Evolutionary conservation across 2,888 invertebrate genomes (phyloP), one percentile per base, ranked within the genome.

Genomic region (Rhamnusium bicolor): DNA sequence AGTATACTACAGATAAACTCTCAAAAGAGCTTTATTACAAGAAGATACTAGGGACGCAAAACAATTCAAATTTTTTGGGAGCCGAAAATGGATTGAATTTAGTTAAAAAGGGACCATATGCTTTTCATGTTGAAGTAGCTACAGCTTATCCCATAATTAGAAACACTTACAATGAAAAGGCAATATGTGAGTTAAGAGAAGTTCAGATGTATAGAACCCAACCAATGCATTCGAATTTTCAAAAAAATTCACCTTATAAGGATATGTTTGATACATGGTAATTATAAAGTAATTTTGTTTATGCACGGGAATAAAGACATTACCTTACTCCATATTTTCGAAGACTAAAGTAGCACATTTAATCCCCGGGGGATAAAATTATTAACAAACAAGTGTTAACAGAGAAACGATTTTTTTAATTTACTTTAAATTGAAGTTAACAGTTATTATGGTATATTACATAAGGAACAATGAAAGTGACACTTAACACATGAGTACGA

Each of bases 1-100:
- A 84, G 84, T 73, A 74, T 27, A 79, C 83, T 2, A 82, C 77
- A 6, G 92, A 93, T 81, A 90, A 91, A 0, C 87, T 90, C 19
- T 90, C 92, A 1, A 84, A 89, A 73, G 88, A 91, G 79, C 85
- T 94, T 21, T 92, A 91, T 82, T 85, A 89, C 3, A 90, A 89
- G 80, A 93, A 92, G 86, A 90, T 93, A n/a, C 8, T 82, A 1
- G 65, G 68, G 0, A 71, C 61, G 19, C 60, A 71, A 4, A 84
- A 84, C 58, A 63, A 51, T 0, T 77, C 82, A 0, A 82, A 84
- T 56, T 86, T 85, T 72, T 56, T 84, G 1, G n/a, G 74, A n/a
- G 80, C 83, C 0, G 69, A 78, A 14, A 69, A 80, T 29, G 87
- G 87, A 18, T 71, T 87, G 27, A 58, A 72, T n/a, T 63, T 80